Evolutionary conservation across 2,113 vertebrate genomes (phyloP).

Genomic region (Colius striatus): DNA sequence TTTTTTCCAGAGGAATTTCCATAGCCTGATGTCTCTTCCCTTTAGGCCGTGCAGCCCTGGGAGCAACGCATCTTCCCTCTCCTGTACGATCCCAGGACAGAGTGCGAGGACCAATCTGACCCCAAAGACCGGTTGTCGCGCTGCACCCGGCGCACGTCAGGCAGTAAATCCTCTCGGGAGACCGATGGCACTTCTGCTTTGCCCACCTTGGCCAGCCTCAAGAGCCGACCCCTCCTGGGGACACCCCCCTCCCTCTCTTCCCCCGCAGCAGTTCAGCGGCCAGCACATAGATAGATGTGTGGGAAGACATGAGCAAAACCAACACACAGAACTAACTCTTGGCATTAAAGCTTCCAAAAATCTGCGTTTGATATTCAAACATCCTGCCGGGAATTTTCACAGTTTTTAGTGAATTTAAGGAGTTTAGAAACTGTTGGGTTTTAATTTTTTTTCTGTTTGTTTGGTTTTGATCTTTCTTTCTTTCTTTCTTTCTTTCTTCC

Average conservation of each 20-base stretch:
- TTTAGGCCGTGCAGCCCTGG: constrained; percentile 91
- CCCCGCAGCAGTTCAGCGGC: constrained; percentile 72
- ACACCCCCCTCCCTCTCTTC: constrained; percentile 44
- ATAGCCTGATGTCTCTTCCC: neutral
- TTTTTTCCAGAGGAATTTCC: fast-evolving
- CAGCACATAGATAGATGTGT: constrained; percentile 85
- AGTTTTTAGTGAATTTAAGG: constrained; percentile 99
- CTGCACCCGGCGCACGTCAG: constrained; percentile 84
- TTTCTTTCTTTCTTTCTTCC: neutral
- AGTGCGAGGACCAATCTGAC: constrained; percentile 83
- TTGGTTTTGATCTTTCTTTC: neutral
- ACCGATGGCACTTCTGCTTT: constrained; percentile 79
- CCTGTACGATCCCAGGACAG: constrained; percentile 83
- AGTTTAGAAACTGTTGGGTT: constrained; percentile 89
- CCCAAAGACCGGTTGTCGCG: constrained; percentile 76
- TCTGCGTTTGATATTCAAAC: constrained; percentile 99
- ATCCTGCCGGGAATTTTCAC: constrained; percentile 98
- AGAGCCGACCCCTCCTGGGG: constrained; percentile 76
- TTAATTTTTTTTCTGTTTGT: neutral
- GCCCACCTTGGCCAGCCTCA: constrained; percentile 71
- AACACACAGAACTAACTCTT: constrained; percentile 81
- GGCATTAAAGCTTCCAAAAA: constrained; percentile 88
- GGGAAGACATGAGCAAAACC: constrained; percentile 71
- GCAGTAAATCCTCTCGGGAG: constrained; percentile 81
- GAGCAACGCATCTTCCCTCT: constrained; percentile 91